phyloP scores from a whole-genome alignment of 2,888 invertebrate genomes.

The Thecocarcelia acutangulata region DNA sequence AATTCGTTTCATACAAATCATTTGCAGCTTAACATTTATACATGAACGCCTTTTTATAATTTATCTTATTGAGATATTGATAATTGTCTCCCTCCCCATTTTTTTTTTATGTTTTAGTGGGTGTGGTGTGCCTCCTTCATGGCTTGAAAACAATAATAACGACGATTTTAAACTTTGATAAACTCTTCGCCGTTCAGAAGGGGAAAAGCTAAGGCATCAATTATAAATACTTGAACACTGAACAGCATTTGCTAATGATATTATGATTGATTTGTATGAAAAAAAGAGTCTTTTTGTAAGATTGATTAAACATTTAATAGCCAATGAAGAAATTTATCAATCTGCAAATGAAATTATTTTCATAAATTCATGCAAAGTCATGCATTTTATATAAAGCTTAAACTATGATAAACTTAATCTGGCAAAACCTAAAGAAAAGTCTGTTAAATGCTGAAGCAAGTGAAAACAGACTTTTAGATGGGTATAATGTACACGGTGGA shows the following conservation, averaged over 20 bases:
- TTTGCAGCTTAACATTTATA: constrained; percentile 43
- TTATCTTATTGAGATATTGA: constrained; percentile 33
- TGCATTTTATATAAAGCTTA: too few relatives aligned
- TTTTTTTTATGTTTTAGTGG: constrained; percentile 64
- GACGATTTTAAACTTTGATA: background rate
- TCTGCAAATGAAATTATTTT: too few relatives aligned
- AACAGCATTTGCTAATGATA: background rate
- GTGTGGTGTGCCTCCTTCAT: constrained; percentile 67
- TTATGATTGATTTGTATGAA: background rate
- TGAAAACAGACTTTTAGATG: too few relatives aligned
- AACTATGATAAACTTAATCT: too few relatives aligned
- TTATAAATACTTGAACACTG: background rate
- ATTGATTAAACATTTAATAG: too few relatives aligned
- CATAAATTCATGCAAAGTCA: too few relatives aligned
- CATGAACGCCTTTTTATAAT: constrained; percentile 53
- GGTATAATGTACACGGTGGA: too few relatives aligned
- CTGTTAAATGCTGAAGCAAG: too few relatives aligned
- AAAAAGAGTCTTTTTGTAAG: too few relatives aligned
- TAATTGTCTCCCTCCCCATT: background rate
- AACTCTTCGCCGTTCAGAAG: constrained; percentile 11
- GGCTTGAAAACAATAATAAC: constrained; percentile 50
- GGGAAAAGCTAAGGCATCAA: background rate
- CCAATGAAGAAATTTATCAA: too few relatives aligned
- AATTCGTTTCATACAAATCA: constrained; percentile 42
- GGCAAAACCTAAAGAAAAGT: too few relatives aligned